A percentile compares a stretch with the other conserved stretches of the same genome.
These are phyloP conservation scores for Pycnomerus fuliginosus DNA, from an alignment of 2,888 invertebrate species.

Conservation along the genomic window DNA sequence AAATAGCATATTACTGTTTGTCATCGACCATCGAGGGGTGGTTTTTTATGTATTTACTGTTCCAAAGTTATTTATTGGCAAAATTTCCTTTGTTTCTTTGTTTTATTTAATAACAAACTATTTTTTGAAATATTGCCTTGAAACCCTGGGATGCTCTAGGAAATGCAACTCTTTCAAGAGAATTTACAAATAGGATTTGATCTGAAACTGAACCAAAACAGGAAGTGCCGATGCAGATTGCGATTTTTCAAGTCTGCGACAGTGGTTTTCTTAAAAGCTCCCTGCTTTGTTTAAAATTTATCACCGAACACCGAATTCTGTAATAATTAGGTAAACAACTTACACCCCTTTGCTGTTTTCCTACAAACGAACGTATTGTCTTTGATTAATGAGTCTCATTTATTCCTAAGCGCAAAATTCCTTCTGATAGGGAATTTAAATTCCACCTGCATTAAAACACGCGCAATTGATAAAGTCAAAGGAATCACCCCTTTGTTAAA, in stretches of 20 bases:
- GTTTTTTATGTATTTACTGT: too few species aligned
- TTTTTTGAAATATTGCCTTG: too few species aligned
- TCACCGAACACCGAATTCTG: conserved; percentile 5
- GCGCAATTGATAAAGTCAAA: conserved; percentile 14
- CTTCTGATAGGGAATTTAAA: conserved; percentile 5
- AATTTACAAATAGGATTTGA: conserved; percentile 29
- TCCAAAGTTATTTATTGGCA: too few species aligned
- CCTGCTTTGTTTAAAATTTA: too few species aligned
- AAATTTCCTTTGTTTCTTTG: too few species aligned
- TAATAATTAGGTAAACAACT: conserved; percentile 22
- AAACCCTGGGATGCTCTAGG: too few species aligned
- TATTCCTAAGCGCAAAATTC: conserved; percentile 12
- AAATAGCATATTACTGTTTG: too few species aligned
- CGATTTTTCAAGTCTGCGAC: too few species aligned
- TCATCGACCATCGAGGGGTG: too few species aligned
- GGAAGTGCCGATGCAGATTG: conserved; percentile 19
- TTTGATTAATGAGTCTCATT: conserved; percentile 21
- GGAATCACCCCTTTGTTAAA: neutral
- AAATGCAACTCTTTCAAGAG: conserved; percentile 26
- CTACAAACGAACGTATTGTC: conserved; percentile 13
- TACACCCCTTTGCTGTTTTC: conserved; percentile 3
- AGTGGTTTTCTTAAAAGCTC: too few species aligned
- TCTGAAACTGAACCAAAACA: conserved; percentile 22
- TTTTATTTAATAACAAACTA: too few species aligned
- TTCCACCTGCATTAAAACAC: conserved; percentile 18